A percentile compares a stretch with the other conserved stretches of the same genome.
These are phyloP conservation scores for Limnephilus lunatus DNA, from an alignment of 2,888 invertebrate genomes.

Conservation along the genomic window DNA sequence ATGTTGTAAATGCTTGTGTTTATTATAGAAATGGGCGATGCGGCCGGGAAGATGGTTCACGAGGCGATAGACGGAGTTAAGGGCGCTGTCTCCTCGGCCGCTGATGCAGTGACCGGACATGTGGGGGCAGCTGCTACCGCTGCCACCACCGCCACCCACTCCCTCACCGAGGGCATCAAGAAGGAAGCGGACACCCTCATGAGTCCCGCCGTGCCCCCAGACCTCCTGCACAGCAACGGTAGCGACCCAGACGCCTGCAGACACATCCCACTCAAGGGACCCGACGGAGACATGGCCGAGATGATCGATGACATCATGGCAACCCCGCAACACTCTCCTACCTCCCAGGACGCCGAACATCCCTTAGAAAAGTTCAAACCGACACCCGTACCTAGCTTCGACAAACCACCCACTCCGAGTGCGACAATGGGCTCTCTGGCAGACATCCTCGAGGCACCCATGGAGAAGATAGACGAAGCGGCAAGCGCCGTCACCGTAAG, in stretches of 20 bases:
- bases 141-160: constrained; percentile 43
- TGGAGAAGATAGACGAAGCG: constrained; percentile 64
- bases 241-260: constrained; percentile 50
- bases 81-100: constrained; percentile 58
- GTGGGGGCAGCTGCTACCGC: constrained; percentile 45
- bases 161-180: constrained; percentile 47
- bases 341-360: constrained; percentile 37
- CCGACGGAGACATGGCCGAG: constrained; percentile 48
- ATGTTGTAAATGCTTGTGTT: neutral
- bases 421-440: constrained; percentile 53
- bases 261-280: constrained; percentile 56
- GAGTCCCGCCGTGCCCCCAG: constrained; percentile 32
- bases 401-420: constrained; percentile 63
- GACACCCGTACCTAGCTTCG: constrained; percentile 65
- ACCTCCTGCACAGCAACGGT: constrained; percentile 27
- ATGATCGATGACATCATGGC: constrained; percentile 57
- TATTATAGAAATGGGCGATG: constrained; percentile 58
- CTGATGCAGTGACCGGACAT: constrained; percentile 55
- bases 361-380: constrained; percentile 62
- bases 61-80: constrained; percentile 64
- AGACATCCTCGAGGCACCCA: constrained; percentile 59
- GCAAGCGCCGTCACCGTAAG: constrained; percentile 43
- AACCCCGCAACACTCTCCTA: constrained; percentile 47
- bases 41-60: constrained; percentile 57
- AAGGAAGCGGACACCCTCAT: constrained; percentile 44